Evolutionary conservation across 1,140 invertebrate genomes (phyloP).

Genomic region (Listronotus oregonensis): DNA sequence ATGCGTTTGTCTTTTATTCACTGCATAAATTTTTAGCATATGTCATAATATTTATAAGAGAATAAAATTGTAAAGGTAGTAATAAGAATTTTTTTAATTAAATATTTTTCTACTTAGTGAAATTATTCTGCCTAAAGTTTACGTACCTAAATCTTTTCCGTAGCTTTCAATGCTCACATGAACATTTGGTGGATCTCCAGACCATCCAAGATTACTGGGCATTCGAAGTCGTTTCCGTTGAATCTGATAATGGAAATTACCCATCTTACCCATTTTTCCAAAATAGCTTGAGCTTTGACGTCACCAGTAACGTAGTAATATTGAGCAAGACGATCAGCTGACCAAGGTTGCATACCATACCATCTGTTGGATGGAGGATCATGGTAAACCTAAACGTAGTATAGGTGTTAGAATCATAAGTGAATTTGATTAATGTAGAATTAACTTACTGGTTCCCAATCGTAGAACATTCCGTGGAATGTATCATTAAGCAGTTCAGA

Average conservation of each 20-base stretch:
- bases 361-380: slow-evolving; percentile 42
- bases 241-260: slow-evolving; percentile 22
- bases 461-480: slow-evolving; percentile 41
- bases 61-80: no score
- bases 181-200: slow-evolving; percentile 32
- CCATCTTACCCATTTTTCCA: slow-evolving; percentile 36
- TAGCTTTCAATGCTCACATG: slow-evolving; percentile 23
- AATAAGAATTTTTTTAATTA: no score
- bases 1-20: no score
- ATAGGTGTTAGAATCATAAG: no score
- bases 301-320: slow-evolving; percentile 41
- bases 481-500: slow-evolving; percentile 26
- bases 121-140: no score
- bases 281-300: slow-evolving; percentile 23
- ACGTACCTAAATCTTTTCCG: slow-evolving; percentile 26
- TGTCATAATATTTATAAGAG: no score
- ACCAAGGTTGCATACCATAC: slow-evolving; percentile 43
- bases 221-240: slow-evolving; percentile 19
- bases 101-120: no score
- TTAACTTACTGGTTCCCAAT: slow-evolving; percentile 37
- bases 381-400: slow-evolving; percentile 28
- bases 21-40: no score
- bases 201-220: slow-evolving; percentile 27
- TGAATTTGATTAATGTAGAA: no score
- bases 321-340: slow-evolving; percentile 37